Evolutionary conservation across 2,113 vertebrate species (phyloP), one percentile per base, ranked within the genome.

Genomic region (Lucifuga dentata): DNA sequence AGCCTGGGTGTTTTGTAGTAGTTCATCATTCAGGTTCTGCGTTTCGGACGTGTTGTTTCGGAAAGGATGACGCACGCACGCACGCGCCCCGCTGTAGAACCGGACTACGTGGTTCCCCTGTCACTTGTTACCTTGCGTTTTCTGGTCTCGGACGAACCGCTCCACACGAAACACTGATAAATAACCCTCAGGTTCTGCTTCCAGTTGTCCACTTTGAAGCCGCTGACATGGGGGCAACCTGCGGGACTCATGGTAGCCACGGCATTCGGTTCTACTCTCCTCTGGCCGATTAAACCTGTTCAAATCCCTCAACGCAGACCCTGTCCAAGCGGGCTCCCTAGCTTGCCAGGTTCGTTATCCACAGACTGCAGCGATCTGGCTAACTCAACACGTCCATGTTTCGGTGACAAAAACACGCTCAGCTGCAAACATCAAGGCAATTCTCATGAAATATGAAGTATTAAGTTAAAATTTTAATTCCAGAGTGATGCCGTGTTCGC

Each of bases 121-220:
- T 51, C 52, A 68, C 52, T 80, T 62, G 75, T 93, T 94, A 96
- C 97, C 97, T 98, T 98, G 85, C 95, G 94, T 92, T 96, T 96
- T 91, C 96, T 95, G 91, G 95, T 96, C 93, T 98, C 97, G 8
- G 94, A 94, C 38, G 96, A 95, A 50, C 95, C 96, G 84, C 94
- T 96, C 97, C 97, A 98, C 78, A 98, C 96, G 93, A 98, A 98
- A 86, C 96, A 97, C 90, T 97, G 97, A 91, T 98, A 98, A 77
- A 98, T 97, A 41, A 96, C 95, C 68, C 96, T 93, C 86, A 98
- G 95, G 92, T 97, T 98, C 93, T 97, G 97, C 92, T 96, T 97
- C 97, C 97, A 98, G 93, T 97, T 97, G 87, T 98, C 97, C 95
- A 97, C 97, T 92, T 98, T 98, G 92, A 95, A 98, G 89, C 93